Base-by-base conservation (phyloP, 2,888 invertebrate species). In the Scaptodrosophila latifasciaeformis region DNA sequence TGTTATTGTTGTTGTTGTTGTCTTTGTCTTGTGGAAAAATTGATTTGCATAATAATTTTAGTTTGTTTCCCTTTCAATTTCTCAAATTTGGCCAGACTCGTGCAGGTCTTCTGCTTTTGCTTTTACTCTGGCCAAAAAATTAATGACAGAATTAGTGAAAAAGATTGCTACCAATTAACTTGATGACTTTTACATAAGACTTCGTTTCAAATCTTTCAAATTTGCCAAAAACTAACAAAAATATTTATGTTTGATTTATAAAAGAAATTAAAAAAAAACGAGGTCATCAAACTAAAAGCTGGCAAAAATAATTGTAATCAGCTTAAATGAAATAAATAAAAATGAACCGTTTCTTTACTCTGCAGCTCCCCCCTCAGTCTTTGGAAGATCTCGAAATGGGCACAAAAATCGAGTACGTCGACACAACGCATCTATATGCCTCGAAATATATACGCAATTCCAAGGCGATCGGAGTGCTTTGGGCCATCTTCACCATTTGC, bases 401-500 rank as follows among this genome's bases (percentile, higher is more conserved):
- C 81, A 94, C 95, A 61, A 96, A 95, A 89, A 93, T 96, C 84
- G 95, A 96, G 85, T 96, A 96, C 88, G 95, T 95, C 80, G 95
- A 96, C 87, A 93, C 94, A 72, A 92, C 94, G 70, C 95, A 96
- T 87, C 91, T 95, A 86, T 94, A 95, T 88, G 95, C 95, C 65
- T 94, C 95, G 59, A 95, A 94, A 88, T 96, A 96, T 85, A 94
- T 95, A 69, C 90, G 95, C 74, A 95, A 96, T 88, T 95, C 95
- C 69, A 95, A 95, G 88, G 97, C 97, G 45, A 96, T 99, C 65
- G 97, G 96, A 47, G 97, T 98, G 59, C 90, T 98, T 70, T 99
- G 99, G 99, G 97, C 95, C 62, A 95, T 99, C 84, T 97, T 99
- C 87, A 96, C 96, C 68, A 94, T 98, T 84, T 97, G 97, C 88